Conservation (phyloP, 2,113 vertebrate species). For the Paedocypris sp. region DNA sequence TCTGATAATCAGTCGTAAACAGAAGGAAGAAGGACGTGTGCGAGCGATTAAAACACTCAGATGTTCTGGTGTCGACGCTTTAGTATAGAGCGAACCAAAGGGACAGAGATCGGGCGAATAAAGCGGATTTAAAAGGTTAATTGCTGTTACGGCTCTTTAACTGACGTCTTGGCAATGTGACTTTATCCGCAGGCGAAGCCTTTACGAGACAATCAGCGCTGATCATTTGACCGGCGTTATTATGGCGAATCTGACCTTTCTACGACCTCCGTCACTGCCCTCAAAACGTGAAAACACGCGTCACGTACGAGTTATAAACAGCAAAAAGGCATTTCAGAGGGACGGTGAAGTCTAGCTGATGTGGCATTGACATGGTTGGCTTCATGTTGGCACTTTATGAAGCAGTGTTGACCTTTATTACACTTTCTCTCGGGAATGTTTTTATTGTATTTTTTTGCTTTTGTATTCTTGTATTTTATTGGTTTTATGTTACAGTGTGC, state of each 20-base stretch:
- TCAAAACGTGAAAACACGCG: not conserved
- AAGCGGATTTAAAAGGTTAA: conserved; percentile 20
- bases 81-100: conserved; percentile 9
- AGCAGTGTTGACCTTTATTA: not conserved
- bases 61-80: not conserved
- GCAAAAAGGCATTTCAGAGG: not conserved
- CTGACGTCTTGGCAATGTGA: conserved; percentile 7
- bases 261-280: not conserved
- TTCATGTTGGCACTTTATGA: too few relatives aligned
- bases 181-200: not conserved
- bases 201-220: conserved; percentile 6
- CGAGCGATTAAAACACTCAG: not conserved
- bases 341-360: too few relatives aligned
- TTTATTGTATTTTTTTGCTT: too few relatives aligned
- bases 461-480: too few relatives aligned
- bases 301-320: not conserved
- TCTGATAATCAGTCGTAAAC: too few relatives aligned
- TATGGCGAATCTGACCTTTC: not conserved
- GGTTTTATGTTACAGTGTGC: too few relatives aligned
- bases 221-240: not conserved
- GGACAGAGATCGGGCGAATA: not conserved
- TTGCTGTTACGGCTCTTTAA: not conserved
- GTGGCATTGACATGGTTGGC: too few relatives aligned
- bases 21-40: too few relatives aligned
- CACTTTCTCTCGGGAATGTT: too few relatives aligned